phyloP scores from a whole-genome alignment of 1,140 invertebrate genomes.

The Hermetia illucens region DNA sequence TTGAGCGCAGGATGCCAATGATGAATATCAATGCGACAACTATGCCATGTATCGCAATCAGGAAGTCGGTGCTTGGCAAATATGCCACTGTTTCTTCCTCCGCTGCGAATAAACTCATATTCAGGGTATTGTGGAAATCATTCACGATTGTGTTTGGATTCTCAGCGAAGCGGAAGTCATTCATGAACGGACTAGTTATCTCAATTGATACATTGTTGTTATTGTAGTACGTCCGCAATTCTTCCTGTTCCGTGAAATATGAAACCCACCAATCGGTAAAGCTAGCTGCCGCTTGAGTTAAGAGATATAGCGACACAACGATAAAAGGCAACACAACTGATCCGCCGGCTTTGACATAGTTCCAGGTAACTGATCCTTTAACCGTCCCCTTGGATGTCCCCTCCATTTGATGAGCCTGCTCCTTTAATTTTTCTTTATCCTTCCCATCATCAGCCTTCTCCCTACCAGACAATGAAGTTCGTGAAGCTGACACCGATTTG shows the following conservation, averaged over 20 bases:
- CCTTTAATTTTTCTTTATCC: slow-evolving; percentile 1
- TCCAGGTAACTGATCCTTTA: slow-evolving; percentile 8
- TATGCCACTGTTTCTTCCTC: not conserved
- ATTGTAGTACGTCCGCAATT: not conserved
- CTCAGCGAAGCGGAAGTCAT: not conserved
- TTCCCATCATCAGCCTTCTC: not conserved
- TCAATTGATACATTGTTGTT: not conserved
- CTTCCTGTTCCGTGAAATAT: slow-evolving; percentile 30
- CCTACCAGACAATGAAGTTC: not conserved
- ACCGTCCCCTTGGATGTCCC: slow-evolving; percentile 8
- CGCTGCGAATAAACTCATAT: not conserved
- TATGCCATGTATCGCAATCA: slow-evolving; percentile 36
- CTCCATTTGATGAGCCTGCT: slow-evolving; percentile 3
- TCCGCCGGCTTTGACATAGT: slow-evolving; percentile 18
- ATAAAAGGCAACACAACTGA: slow-evolving; percentile 24
- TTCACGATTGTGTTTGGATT: not conserved
- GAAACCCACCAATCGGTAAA: slow-evolving; percentile 46
- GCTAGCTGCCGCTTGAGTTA: slow-evolving; percentile 32
- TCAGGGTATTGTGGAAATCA: too few species aligned
- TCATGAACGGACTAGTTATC: not conserved
- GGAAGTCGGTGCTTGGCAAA: slow-evolving; percentile 12
- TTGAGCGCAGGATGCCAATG: slow-evolving; percentile 26
- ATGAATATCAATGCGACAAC: slow-evolving; percentile 34
- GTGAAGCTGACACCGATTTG: not conserved
- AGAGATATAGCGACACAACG: slow-evolving; percentile 26